These are phyloP conservation scores for Rutilus rutilus DNA, from an alignment of 2,113 vertebrate species.

Conservation along the genomic window DNA sequence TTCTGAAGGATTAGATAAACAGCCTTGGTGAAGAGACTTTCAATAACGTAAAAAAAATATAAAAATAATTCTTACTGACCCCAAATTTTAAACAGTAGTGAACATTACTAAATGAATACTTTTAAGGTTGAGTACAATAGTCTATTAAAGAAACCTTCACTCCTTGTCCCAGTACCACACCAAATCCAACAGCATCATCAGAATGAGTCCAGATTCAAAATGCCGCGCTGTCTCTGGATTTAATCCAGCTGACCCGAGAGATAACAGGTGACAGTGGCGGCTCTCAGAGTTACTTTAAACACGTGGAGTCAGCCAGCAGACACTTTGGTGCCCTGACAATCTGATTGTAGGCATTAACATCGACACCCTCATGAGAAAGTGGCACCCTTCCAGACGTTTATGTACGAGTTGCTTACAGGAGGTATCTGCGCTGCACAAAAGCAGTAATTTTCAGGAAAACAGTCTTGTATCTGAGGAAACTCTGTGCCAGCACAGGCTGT, in stretches of 20 bases:
- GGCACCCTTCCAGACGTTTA: conserved; percentile 30
- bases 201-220: neutral
- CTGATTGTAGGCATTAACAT: conserved; percentile 15
- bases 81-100: neutral
- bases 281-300: conserved; percentile 24
- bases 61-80: neutral
- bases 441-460: conserved; percentile 25
- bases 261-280: neutral
- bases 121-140: neutral
- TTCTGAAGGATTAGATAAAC: neutral
- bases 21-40: neutral
- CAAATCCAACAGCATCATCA: neutral
- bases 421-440: neutral
- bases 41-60: neutral
- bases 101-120: neutral
- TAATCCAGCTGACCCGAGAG: neutral
- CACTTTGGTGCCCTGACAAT: conserved; percentile 15
- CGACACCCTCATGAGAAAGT: conserved; percentile 30
- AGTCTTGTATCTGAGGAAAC: conserved; percentile 8
- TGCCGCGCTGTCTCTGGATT: neutral
- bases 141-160: neutral
- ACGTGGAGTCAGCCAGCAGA: conserved; percentile 18
- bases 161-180: neutral
- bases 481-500: conserved; percentile 2
- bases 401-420: conserved; percentile 1